Conservation (phyloP, 1,140 invertebrate species). For the Carposina sasakii region DNA sequence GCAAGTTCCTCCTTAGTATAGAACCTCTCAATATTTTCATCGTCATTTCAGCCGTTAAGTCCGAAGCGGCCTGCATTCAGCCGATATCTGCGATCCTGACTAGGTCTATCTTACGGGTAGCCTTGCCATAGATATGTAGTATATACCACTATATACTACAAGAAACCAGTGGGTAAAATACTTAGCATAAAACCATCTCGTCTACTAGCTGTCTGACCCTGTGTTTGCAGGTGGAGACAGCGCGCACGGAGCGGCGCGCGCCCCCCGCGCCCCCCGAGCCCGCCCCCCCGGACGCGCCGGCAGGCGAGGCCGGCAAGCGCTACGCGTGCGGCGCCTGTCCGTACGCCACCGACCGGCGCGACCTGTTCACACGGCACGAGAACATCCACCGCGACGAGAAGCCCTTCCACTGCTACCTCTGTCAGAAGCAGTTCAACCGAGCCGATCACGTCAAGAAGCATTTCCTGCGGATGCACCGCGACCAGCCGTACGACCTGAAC, state of each 20-base stretch:
- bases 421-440: constrained; percentile 92
- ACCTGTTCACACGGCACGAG: constrained; percentile 95
- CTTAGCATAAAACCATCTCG: no score
- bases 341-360: constrained; percentile 92
- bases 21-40: no score
- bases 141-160: no score
- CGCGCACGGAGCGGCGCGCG: constrained; percentile 35
- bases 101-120: no score
- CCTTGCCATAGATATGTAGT: no score
- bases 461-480: constrained; percentile 91
- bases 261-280: constrained; percentile 29
- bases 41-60: no score
- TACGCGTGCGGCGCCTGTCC: constrained; percentile 90
- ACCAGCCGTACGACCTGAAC: constrained; percentile 86
- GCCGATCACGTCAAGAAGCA: constrained; percentile 97
- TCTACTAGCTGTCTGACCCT: no score
- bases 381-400: constrained; percentile 96
- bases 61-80: no score
- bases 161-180: no score
- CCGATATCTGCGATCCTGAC: no score
- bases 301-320: constrained; percentile 75
- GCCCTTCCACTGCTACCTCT: constrained; percentile 93
- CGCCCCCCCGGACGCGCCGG: constrained; percentile 16
- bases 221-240: constrained; percentile 49
- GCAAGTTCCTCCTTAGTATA: no score